Evolutionary conservation across 2,113 vertebrate genomes (phyloP).

Genomic region (Leiothrix lutea): DNA sequence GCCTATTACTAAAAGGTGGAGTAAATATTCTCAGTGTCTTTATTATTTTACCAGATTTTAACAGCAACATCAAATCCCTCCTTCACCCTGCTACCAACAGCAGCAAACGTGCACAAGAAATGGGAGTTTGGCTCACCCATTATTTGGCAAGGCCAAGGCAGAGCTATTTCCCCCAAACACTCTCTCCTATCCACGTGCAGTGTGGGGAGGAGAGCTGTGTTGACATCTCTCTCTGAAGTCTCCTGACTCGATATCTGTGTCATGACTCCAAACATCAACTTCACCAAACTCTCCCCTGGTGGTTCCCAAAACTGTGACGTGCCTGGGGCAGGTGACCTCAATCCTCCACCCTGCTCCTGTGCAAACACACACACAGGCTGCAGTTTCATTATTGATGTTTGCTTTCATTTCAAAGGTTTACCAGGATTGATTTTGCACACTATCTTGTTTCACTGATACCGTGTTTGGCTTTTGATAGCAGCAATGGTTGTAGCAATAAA

Average conservation of each 20-base stretch:
- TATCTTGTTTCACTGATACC: background rate
- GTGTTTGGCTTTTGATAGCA: background rate
- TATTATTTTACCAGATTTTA: background rate
- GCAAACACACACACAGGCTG: background rate
- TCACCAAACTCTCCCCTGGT: background rate
- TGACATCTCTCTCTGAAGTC: background rate
- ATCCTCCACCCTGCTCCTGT: background rate
- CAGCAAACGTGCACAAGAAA: background rate
- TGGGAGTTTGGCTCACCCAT: background rate
- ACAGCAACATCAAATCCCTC: background rate
- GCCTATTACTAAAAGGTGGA: background rate
- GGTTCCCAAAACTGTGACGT: background rate
- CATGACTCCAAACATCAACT: background rate
- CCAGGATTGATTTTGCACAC: background rate
- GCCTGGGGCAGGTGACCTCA: background rate
- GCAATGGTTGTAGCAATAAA: background rate
- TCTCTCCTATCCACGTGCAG: background rate
- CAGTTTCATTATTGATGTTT: background rate
- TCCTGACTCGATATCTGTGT: background rate
- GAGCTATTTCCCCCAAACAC: background rate
- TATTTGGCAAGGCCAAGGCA: background rate
- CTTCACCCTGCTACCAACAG: background rate
- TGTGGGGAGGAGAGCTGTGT: background rate
- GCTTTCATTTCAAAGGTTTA: background rate
- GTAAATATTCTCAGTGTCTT: background rate